Percentiles rank a stretch among this genome's conserved stretches.
Evolutionary conservation across 1,140 invertebrate genomes (phyloP).

Genomic region (Ceratina japonica): DNA sequence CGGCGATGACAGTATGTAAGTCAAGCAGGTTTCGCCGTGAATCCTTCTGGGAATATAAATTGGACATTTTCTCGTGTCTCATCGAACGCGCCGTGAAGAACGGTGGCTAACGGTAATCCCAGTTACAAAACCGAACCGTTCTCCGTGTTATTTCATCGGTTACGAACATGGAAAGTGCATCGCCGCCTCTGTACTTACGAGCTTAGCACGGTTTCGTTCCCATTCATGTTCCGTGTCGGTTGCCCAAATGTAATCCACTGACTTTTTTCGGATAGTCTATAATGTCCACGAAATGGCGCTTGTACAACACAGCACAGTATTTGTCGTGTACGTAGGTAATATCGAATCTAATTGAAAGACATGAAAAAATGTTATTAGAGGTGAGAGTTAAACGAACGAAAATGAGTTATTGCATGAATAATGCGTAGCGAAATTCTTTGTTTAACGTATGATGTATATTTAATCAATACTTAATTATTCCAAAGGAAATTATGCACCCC

Average conservation of each 20-base stretch:
- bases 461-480: constrained; percentile 1
- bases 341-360: not conserved
- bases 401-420: too few relatives aligned
- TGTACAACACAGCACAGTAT: too few relatives aligned
- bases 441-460: not conserved
- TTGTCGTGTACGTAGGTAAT: too few relatives aligned
- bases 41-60: constrained; percentile 47
- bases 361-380: too few relatives aligned
- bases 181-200: not conserved
- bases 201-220: constrained; percentile 53
- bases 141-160: constrained; percentile 17
- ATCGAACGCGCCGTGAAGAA: constrained; percentile 2
- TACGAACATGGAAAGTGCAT: constrained; percentile 49
- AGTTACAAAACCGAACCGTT: constrained; percentile 18
- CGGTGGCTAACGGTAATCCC: constrained; percentile 53
- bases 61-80: constrained; percentile 19
- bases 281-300: too few relatives aligned
- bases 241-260: too few relatives aligned
- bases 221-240: constrained; percentile 18
- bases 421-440: too few relatives aligned
- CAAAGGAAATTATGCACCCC: constrained; percentile 3
- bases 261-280: too few relatives aligned
- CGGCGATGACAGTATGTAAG: too few relatives aligned
- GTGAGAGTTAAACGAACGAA: too few relatives aligned
- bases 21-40: not conserved